Percentiles rank a stretch among this genome's conserved stretches.
Evolutionary conservation across 1,140 invertebrate species (phyloP).

Genomic region (Spodoptera litura): DNA sequence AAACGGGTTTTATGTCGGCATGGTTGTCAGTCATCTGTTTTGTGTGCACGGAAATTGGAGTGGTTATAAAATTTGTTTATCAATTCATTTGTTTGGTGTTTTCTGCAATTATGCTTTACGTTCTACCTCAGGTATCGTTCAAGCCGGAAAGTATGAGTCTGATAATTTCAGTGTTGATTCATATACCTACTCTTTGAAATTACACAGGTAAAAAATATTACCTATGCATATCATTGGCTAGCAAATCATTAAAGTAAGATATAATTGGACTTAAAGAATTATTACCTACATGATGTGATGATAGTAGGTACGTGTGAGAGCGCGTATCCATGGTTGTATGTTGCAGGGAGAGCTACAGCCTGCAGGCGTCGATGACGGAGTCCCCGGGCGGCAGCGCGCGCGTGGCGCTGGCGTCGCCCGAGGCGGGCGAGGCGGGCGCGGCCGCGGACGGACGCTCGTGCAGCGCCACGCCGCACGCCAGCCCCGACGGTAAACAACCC

Average conservation of each 20-base stretch:
- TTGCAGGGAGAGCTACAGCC: constrained; percentile 86
- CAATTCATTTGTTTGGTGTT: constrained; percentile 14
- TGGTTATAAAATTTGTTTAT: not conserved
- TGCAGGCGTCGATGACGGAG: constrained; percentile 88
- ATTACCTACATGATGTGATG: too few relatives aligned
- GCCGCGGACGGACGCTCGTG: constrained; percentile 86
- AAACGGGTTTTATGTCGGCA: constrained; percentile 33
- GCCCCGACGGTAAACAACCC: constrained; percentile 81
- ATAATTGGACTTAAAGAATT: too few relatives aligned
- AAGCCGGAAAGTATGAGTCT: too few relatives aligned
- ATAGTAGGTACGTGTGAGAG: not conserved
- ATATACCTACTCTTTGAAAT: too few relatives aligned
- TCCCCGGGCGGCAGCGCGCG: constrained; percentile 78
- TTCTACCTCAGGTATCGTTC: too few relatives aligned
- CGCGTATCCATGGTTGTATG: not conserved
- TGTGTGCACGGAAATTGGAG: constrained; percentile 19
- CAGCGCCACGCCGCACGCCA: constrained; percentile 87
- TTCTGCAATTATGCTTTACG: not conserved
- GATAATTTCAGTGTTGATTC: too few relatives aligned
- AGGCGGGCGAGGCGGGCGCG: constrained; percentile 67
- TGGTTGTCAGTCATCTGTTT: constrained; percentile 4
- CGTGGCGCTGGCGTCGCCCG: constrained; percentile 88
- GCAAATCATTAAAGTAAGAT: too few relatives aligned
- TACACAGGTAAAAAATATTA: too few relatives aligned
- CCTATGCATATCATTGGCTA: too few relatives aligned